Conservation (phyloP, 2,888 invertebrate genomes). For the Drosophila mulleri region DNA sequence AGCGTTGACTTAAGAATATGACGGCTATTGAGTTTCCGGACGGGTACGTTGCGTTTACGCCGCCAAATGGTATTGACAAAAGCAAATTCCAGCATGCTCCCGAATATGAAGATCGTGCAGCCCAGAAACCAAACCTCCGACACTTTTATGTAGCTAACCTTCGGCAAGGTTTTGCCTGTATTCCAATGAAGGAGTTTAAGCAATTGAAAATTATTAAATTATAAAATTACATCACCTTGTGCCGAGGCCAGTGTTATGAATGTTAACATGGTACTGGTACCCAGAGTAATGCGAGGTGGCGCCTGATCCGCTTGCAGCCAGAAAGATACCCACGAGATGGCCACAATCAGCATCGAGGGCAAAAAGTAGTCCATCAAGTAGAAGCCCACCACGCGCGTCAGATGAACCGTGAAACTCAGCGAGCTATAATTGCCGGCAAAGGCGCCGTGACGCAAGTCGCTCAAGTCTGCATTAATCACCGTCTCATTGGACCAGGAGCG, state of each 20-base stretch:
- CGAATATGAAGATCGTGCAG: constrained; percentile 93
- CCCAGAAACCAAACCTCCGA: constrained; percentile 96
- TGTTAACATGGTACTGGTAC: constrained; percentile 94
- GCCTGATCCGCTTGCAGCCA: constrained; percentile 95
- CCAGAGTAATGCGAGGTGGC: constrained; percentile 92
- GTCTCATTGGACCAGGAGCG: constrained; percentile 90
- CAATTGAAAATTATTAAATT: neutral
- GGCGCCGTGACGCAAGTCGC: constrained; percentile 90
- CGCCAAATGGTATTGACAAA: constrained; percentile 96
- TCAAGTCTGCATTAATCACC: constrained; percentile 89
- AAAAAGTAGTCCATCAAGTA: constrained; percentile 95
- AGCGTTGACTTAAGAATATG: constrained; percentile 93
- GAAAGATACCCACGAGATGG: constrained; percentile 95
- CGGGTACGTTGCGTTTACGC: constrained; percentile 87
- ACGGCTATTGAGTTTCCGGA: constrained; percentile 88
- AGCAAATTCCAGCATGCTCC: constrained; percentile 94
- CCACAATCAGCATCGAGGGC: constrained; percentile 94
- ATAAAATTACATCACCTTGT: constrained; percentile 85
- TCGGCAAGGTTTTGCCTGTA: constrained; percentile 90
- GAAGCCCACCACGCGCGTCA: constrained; percentile 93
- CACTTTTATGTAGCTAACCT: constrained; percentile 95
- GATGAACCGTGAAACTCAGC: constrained; percentile 91
- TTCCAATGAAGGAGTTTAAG: neutral
- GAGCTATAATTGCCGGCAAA: constrained; percentile 93
- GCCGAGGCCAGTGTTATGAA: constrained; percentile 95